Evolutionary conservation across 2,113 vertebrate genomes (phyloP), one percentile per base, ranked within the genome.

Genomic region (Perca fluviatilis): DNA sequence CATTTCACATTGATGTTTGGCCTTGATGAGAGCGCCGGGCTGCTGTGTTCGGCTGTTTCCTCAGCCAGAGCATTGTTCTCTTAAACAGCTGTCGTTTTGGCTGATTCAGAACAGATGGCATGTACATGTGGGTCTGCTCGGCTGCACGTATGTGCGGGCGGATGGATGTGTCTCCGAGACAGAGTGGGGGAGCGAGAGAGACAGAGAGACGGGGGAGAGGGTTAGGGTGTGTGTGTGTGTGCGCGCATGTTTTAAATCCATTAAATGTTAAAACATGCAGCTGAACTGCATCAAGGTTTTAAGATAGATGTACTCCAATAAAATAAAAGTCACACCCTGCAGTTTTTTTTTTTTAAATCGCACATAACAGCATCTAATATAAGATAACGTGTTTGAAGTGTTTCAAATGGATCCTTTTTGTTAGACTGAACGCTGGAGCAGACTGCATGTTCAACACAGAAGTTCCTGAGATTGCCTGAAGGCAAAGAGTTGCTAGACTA

Each of bases 61-160:
- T 93, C 90, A 92, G 91, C 88, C 90, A 86, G 78, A 87, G 90
- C 89, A 91, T 94, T 92, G 93, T 95, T 95, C 94, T 95, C 93
- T 95, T 95, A 93, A 94, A 94, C 95, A 95, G 94, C 94, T 96
- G 95, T 94, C 90, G 91, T 92, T 95, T 94, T 92, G 93, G 89
- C 93, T 93, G 94, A 96, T 95, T 93, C 89, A 93, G 93, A 95
- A 94, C 95, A 95, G 95, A 95, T 95, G 95, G 95, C 83, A 75
- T 76, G 89, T 90, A 83, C 90, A 92, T 92, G 88, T 86, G 87
- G 91, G 91, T 83, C 65, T 76, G 87, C 87, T 86, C 74, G 61
- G 78, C 83, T 76, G 83, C 82, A 85, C 30, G 88, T 91, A 88
- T 89, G 93, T 92, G 85, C 79, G 74, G 69, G 89, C 36, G 75